Conservation (phyloP, 2,113 vertebrate species). For the Brachionichthys hirsutus region DNA sequence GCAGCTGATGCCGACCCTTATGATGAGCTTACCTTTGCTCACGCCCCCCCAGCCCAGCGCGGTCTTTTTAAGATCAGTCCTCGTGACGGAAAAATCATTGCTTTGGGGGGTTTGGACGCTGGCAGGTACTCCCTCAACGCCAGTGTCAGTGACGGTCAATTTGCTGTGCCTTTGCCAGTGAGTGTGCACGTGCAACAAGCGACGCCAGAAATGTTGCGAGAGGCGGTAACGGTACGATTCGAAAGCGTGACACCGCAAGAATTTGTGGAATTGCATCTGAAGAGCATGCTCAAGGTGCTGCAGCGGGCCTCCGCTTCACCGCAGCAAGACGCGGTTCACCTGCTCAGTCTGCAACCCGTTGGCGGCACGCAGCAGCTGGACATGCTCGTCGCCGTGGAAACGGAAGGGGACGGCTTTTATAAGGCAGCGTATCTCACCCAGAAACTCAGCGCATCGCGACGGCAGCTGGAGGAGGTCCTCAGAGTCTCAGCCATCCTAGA, state of each 20-base stretch:
- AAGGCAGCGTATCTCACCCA: constrained; percentile 93
- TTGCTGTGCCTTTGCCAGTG: constrained; percentile 88
- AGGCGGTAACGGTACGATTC: constrained; percentile 92
- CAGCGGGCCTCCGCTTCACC: constrained; percentile 82
- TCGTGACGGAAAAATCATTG: constrained; percentile 92
- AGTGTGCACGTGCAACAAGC: constrained; percentile 89
- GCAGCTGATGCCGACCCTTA: constrained; percentile 96
- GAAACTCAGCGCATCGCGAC: constrained; percentile 88
- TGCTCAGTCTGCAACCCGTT: constrained; percentile 95
- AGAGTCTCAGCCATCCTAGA: constrained; percentile 90
- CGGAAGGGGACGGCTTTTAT: constrained; percentile 83
- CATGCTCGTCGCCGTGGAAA: constrained; percentile 90
- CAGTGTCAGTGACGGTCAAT: constrained; percentile 93
- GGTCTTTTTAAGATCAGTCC: constrained; percentile 94
- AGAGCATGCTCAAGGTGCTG: constrained; percentile 83
- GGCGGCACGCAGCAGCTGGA: constrained; percentile 89
- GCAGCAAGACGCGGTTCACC: constrained; percentile 85
- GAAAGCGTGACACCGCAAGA: constrained; percentile 90
- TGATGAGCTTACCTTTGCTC: constrained; percentile 87
- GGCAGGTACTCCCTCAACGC: constrained; percentile 90
- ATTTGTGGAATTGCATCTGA: constrained; percentile 89
- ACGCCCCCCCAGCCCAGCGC: constrained; percentile 87
- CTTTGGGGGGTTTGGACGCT: constrained; percentile 89
- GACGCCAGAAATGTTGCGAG: constrained; percentile 86
- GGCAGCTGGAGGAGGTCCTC: constrained; percentile 89